Evolutionary conservation across 2,888 invertebrate genomes (phyloP), one percentile per base, ranked within the genome.

Genomic region (Amphipyra berbera): DNA sequence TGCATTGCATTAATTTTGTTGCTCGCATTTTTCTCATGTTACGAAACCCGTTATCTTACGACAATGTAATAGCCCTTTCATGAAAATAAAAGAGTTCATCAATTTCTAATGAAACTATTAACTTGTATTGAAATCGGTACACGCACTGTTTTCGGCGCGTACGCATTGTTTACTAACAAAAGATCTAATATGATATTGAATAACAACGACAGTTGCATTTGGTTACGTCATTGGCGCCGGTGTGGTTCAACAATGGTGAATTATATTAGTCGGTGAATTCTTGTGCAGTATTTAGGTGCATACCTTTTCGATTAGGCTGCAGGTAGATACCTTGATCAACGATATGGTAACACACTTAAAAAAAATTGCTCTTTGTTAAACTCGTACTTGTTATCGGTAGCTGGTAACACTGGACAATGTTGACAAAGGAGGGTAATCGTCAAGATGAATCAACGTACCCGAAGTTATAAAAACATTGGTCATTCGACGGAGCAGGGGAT

Each of bases 151-250:
- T 67, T 50, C 44, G 49, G 15, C 41, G 52, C 6, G 9, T 5
- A 15, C 1, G 14, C 40, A 37, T 73, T 70, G 69, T 70, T 61
- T 68, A 68, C 44, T 49, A 56, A 69, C 69, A 68, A 73, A 52
- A 69, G 74, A 45, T 49, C 6, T 57, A 50, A 59, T 59, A 44
- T 52, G 27, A 59, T 70, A 61, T 62, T 62, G 58, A 61, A 68
- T 63, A 74, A 55, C 47, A 59, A 35, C n/a, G 46, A 47, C 45
- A 46, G 37, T 72, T 52, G 55, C 14, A 55, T 47, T n/a, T 33
- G 27, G 40, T 78, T 70, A 64, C 38, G 48, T 48, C 35, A 45
- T 14, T 49, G 73, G 60, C 48, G 68, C 50, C 61, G 41, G 15
- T 54, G 27, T 10, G 40, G 21, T 15, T 33, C 21, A 12, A 47